A percentile compares a stretch with the other conserved stretches of the same genome.
Conservation (phyloP, 2,113 vertebrate species). For the Dromaius novaehollandiae region DNA sequence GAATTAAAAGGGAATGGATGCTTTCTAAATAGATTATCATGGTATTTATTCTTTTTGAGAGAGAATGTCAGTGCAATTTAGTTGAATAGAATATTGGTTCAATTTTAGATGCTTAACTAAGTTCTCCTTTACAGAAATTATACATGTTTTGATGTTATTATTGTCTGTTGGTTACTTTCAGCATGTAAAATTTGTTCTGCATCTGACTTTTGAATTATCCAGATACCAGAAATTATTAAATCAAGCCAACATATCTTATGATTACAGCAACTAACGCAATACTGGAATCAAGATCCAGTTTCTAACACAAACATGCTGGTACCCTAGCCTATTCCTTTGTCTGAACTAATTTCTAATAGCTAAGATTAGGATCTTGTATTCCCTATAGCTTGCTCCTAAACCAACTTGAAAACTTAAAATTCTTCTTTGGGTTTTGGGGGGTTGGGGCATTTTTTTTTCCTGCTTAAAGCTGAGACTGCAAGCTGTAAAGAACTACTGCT, state of each 20-base stretch:
- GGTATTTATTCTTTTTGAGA: background rate
- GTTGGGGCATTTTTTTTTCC: background rate
- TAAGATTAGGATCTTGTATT: background rate
- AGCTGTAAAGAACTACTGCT: background rate
- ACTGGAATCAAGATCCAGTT: background rate
- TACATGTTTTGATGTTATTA: background rate
- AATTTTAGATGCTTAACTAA: background rate
- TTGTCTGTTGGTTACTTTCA: background rate
- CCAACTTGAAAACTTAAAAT: background rate
- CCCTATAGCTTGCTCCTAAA: background rate
- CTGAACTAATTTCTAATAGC: background rate
- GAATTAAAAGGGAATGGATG: background rate
- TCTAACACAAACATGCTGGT: background rate
- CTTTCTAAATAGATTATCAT: background rate
- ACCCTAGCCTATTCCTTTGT: background rate
- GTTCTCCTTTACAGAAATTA: background rate
- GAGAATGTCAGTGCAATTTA: background rate
- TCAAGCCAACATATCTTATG: background rate
- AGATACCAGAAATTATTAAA: background rate
- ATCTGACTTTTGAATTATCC: slow-evolving; percentile 3
- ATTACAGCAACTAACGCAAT: background rate
- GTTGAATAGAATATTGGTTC: background rate
- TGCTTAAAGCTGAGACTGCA: background rate
- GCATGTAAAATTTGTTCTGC: background rate
- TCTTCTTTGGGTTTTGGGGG: background rate